These are phyloP conservation scores for Harpagus bidentatus DNA, from an alignment of 2,113 vertebrate genomes.

Conservation along the genomic window DNA sequence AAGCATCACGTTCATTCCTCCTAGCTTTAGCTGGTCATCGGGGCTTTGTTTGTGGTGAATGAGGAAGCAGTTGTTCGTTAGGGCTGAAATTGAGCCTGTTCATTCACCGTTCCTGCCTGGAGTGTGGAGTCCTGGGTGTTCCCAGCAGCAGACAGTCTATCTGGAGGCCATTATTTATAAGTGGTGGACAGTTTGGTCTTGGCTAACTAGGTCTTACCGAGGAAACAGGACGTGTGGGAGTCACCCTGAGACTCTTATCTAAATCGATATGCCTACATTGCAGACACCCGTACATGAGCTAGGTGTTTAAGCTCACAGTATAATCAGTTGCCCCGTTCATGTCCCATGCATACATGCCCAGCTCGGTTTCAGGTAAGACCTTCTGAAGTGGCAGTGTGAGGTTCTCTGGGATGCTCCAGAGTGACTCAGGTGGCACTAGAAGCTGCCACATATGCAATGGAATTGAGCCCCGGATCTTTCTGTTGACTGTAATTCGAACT, in stretches of 20 bases:
- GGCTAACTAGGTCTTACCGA: not conserved
- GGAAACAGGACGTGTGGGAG: not conserved
- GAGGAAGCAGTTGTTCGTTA: not conserved
- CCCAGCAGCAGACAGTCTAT: not conserved
- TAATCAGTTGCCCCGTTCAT: not conserved
- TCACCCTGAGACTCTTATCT: not conserved
- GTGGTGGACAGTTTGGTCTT: not conserved
- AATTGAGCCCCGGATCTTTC: not conserved
- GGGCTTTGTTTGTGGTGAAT: not conserved
- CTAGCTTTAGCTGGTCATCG: not conserved
- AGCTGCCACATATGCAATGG: not conserved
- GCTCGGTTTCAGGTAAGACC: not conserved
- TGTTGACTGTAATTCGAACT: not conserved
- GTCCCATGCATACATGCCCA: fast-evolving
- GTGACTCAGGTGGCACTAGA: not conserved
- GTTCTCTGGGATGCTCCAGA: not conserved
- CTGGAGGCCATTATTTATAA: not conserved
- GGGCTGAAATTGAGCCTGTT: not conserved
- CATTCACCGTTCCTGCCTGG: not conserved
- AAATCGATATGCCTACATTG: not conserved
- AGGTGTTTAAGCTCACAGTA: not conserved
- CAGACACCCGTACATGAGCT: not conserved
- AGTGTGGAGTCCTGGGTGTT: not conserved
- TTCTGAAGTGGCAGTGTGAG: not conserved
- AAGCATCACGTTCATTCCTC: not conserved